Conservation (phyloP, 2,888 invertebrate genomes). For the Lucinisca nassula region DNA sequence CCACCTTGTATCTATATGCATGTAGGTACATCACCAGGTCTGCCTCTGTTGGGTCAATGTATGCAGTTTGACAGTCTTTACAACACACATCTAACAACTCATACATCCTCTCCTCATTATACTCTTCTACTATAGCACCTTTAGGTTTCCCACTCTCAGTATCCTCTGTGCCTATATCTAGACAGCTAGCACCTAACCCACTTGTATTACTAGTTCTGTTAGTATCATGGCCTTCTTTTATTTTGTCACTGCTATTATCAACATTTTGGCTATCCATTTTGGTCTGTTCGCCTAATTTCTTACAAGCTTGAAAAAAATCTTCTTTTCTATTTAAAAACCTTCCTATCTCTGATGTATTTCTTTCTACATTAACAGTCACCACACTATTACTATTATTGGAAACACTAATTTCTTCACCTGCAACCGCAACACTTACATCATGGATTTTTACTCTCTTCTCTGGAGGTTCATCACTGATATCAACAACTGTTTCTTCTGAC, state of each 20-base stretch:
- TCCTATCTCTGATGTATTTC: not conserved
- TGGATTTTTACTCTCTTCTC: not conserved
- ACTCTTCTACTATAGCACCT: not conserved
- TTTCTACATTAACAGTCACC: not conserved
- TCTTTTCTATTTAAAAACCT: not conserved
- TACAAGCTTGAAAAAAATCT: too few relatives aligned
- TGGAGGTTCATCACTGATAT: not conserved
- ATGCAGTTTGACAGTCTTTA: constrained; percentile 97
- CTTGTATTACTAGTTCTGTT: not conserved
- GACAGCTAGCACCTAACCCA: not conserved
- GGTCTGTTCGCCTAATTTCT: too few relatives aligned
- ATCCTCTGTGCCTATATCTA: not conserved
- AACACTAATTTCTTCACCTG: not conserved
- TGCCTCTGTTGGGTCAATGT: constrained; percentile 96
- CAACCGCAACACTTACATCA: not conserved
- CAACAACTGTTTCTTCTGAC: not conserved
- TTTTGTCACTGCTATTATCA: too few relatives aligned
- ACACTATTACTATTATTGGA: not conserved
- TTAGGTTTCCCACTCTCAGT: not conserved
- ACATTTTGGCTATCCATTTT: too few relatives aligned
- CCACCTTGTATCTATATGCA: constrained; percentile 89
- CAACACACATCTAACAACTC: constrained; percentile 94
- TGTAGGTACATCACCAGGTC: constrained; percentile 98
- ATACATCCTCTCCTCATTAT: constrained; percentile 28
- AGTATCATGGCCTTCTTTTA: not conserved